Base-by-base conservation (phyloP, 2,797 vertebrate species). In the Danio albolineatus region DNA sequence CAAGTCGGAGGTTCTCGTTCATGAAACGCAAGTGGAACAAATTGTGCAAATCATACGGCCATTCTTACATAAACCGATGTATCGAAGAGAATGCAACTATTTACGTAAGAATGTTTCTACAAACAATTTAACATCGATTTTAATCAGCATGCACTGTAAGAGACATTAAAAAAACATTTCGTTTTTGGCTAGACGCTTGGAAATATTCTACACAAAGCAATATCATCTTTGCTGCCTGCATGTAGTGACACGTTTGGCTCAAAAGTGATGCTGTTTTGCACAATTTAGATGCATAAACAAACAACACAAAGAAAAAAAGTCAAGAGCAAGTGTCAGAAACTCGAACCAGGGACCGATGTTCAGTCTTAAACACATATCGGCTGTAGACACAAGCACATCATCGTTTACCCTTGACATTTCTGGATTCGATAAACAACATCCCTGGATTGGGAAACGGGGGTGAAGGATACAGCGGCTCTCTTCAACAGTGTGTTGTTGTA, bases 401-500 rank as follows among this genome's bases (percentile, higher is more conserved):
- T 49, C 69, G 71, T 78, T 65, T 53, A 76, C 66, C 73, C 65
- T 69, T 76, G 72, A 81, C 71, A 81, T 85, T 85, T 83, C 19
- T 19, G 14, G 10, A 38, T 46, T 79, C 10, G 39, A 62, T 14
- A 39, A 56, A 19, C 59, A 72, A 51, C 38, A 56, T 51, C 38
- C 39, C 73, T 28, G 67, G 54, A 51, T 57, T 57, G 56, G 43
- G 10, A 75, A 65, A 49, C 14, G 12, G 5, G 17, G 43, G 14
- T 51, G 44, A 64, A 65, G 43, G 21, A 67, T 44, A 44, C 41
- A 19, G 17, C 66, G 9, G 4, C 7, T 12, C 44, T 67, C 10
- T 38, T 10, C 41, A 60, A 75, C 46, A 48, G 4, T 46, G 38
- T 7, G 49, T 10, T 8, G 39, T 73, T 49, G 17, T 38, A 67